Conservation (phyloP, 2,113 vertebrate species). For the Haliaeetus leucogaster region DNA sequence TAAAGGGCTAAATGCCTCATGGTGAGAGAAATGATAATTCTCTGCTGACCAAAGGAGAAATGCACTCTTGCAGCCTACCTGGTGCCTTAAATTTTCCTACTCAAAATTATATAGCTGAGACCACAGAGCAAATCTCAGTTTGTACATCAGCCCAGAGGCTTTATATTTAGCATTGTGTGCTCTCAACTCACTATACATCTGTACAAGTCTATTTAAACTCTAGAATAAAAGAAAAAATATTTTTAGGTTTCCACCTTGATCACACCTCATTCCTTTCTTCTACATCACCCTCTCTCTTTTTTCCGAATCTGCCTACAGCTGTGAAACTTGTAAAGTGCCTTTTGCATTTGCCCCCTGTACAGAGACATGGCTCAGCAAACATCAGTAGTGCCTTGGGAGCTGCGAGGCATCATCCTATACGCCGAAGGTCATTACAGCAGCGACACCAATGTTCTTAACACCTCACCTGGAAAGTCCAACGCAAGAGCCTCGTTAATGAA, state of each 20-base stretch:
- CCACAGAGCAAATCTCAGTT: neutral
- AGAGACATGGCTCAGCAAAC: neutral
- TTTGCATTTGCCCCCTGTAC: neutral
- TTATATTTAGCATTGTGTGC: neutral
- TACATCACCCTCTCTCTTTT: neutral
- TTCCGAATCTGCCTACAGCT: neutral
- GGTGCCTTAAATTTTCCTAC: neutral
- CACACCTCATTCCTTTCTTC: neutral
- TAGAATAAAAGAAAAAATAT: neutral
- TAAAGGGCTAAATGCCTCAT: neutral
- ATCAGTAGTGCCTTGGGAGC: neutral
- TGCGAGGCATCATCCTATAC: neutral
- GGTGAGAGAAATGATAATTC: neutral
- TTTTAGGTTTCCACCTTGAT: neutral
- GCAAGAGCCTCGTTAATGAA: neutral
- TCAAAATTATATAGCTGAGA: neutral
- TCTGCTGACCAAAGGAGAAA: neutral
- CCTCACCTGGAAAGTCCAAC: neutral
- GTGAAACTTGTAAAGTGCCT: neutral
- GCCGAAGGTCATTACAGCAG: neutral
- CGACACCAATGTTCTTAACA: rapidly evolving
- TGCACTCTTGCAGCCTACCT: neutral
- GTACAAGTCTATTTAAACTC: neutral
- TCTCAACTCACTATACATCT: neutral
- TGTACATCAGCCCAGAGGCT: neutral